These are phyloP conservation scores for Eremophila alpestris DNA, from an alignment of 2,797 vertebrate species.

Conservation along the genomic window DNA sequence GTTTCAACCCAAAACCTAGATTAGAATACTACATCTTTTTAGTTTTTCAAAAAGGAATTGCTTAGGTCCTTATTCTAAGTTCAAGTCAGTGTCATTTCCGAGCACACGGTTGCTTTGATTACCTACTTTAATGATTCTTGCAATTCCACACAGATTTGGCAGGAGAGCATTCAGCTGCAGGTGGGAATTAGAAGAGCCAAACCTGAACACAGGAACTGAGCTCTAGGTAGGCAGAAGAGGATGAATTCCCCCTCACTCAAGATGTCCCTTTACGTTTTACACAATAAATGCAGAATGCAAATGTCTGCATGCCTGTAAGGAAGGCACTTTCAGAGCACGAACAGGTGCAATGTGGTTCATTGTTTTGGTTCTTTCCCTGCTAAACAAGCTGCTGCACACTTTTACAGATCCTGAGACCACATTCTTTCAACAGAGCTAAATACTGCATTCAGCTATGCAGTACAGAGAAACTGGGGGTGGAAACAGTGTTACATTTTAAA, in stretches of 20 bases:
- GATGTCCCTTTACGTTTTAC: neutral
- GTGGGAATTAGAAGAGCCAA: neutral
- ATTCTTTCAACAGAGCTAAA: neutral
- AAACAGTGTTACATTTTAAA: neutral
- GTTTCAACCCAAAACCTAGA: neutral
- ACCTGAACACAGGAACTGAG: neutral
- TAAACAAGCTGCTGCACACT: neutral
- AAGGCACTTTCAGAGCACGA: neutral
- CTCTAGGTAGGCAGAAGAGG: neutral
- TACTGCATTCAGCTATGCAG: neutral
- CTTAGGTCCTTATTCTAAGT: neutral
- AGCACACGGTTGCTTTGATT: neutral
- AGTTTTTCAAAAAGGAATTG: neutral
- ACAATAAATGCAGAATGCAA: neutral
- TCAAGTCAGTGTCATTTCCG: constrained; percentile 21
- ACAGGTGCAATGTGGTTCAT: neutral
- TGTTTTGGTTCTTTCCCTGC: neutral
- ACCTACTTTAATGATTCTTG: neutral
- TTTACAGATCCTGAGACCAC: neutral
- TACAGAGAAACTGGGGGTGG: fast-evolving
- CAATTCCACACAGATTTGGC: neutral
- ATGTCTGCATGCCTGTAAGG: neutral
- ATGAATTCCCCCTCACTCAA: neutral
- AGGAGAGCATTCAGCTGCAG: neutral
- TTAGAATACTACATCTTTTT: neutral